Conservation (phyloP, 2,113 vertebrate species). For the Syngnathoides biaculeatus region DNA sequence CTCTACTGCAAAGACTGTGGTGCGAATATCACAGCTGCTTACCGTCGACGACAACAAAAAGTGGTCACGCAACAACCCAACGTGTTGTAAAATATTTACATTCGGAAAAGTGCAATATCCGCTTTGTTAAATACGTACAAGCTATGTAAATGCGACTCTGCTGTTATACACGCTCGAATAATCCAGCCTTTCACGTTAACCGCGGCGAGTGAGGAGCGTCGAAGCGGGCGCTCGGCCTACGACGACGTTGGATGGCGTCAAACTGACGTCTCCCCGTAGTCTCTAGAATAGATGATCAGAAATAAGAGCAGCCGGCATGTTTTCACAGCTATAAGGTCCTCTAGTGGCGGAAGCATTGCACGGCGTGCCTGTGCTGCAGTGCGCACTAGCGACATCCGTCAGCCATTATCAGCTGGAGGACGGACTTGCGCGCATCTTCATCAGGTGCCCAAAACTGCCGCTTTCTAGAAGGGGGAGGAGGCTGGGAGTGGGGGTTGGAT, state of each 20-base stretch:
- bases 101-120: conserved; percentile 83
- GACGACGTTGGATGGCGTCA: conserved; percentile 21
- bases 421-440: conserved; percentile 4
- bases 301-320: conserved; percentile 37
- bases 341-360: conserved; percentile 52
- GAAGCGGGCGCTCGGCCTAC: conserved; percentile 49
- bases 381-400: neutral
- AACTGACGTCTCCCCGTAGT: conserved; percentile 39
- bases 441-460: conserved; percentile 38
- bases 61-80: conserved; percentile 77
- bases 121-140: conserved; percentile 81
- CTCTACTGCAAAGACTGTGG: conserved; percentile 22
- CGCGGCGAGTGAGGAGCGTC: conserved; percentile 64
- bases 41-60: conserved; percentile 33
- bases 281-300: conserved; percentile 37
- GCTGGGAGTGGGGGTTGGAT: conserved; percentile 8
- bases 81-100: conserved; percentile 77
- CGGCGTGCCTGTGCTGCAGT: conserved; percentile 17
- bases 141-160: conserved; percentile 48
- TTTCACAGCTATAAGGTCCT: conserved; percentile 50
- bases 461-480: neutral
- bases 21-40: conserved; percentile 40
- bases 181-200: conserved; percentile 69
- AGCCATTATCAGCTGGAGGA: conserved; percentile 6
- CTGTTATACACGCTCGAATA: conserved; percentile 60